Percentiles rank a stretch among this genome's conserved stretches.
Evolutionary conservation across 2,797 vertebrate species (phyloP).

Genomic region (Taenioides sp.): DNA sequence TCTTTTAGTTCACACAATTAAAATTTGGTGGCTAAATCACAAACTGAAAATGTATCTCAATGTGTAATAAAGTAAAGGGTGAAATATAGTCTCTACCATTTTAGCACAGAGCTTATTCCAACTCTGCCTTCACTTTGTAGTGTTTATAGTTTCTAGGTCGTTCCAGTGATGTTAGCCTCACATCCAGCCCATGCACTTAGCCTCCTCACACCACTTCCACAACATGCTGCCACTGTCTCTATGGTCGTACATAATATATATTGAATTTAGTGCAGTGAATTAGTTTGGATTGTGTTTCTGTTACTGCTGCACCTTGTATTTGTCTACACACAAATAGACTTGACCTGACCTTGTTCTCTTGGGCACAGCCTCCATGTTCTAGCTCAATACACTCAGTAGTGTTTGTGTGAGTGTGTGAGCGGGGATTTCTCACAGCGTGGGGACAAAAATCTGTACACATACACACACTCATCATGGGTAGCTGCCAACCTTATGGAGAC

Average conservation of each 20-base stretch:
- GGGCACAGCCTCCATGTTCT: conserved; percentile 10
- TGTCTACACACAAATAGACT: conserved; percentile 22
- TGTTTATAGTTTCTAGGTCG: background rate
- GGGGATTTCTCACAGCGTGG: conserved; percentile 3
- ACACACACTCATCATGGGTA: no score
- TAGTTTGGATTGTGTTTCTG: conserved; percentile 7
- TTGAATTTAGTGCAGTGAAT: conserved; percentile 3
- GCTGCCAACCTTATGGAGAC: no score
- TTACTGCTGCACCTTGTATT: background rate
- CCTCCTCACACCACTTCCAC: background rate
- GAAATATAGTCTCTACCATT: background rate
- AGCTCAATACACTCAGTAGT: conserved; percentile 16
- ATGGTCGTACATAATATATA: background rate
- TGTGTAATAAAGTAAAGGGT: no score
- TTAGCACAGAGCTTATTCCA: background rate
- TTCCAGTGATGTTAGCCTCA: background rate
- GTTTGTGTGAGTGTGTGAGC: conserved; percentile 48
- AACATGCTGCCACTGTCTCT: conserved; percentile 3
- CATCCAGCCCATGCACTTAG: background rate
- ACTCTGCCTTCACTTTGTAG: background rate
- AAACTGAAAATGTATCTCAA: no score
- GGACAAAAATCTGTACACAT: no score
- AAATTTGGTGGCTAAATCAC: no score
- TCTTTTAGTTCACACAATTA: no score
- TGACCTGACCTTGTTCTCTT: conserved; percentile 23